Conservation (phyloP, 2,797 vertebrate species). For the Triplophysa bombifrons region DNA sequence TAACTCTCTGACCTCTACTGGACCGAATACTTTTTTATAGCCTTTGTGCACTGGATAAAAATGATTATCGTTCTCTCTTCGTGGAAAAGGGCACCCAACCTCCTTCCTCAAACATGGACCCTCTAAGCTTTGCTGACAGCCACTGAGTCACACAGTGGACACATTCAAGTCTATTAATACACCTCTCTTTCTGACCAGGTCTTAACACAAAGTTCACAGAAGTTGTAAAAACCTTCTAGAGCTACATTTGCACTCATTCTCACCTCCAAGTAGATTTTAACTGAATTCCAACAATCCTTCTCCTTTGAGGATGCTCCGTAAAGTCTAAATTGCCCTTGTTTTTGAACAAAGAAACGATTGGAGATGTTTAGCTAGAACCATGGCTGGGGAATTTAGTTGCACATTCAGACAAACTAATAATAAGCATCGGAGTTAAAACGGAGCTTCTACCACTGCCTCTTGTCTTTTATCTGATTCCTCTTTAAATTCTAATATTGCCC, state of each 20-base stretch:
- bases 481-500: conserved; percentile 1
- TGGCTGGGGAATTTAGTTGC: conserved; percentile 14
- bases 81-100: conserved; percentile 36
- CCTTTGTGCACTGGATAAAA: not conserved
- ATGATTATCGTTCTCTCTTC: conserved; percentile 48
- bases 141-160: conserved; percentile 35
- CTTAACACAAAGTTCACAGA: conserved; percentile 8
- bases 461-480: too few species aligned
- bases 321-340: conserved; percentile 11
- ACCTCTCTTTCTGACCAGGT: conserved; percentile 10
- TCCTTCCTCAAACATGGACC: conserved; percentile 5
- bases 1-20: conserved; percentile 10
- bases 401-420: conserved; percentile 8
- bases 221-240: not conserved
- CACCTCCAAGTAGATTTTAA: not conserved
- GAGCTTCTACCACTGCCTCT: conserved; percentile 6
- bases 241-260: conserved; percentile 1
- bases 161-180: conserved; percentile 39
- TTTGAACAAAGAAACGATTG: conserved; percentile 19
- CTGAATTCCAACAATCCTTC: not conserved
- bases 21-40: conserved; percentile 34
- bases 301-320: not conserved
- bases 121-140: conserved; percentile 43
- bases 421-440: conserved; percentile 7
- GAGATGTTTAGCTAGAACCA: not conserved